Base-by-base conservation (phyloP, 2,797 vertebrate genomes). In the Siniperca scherzeri region DNA sequence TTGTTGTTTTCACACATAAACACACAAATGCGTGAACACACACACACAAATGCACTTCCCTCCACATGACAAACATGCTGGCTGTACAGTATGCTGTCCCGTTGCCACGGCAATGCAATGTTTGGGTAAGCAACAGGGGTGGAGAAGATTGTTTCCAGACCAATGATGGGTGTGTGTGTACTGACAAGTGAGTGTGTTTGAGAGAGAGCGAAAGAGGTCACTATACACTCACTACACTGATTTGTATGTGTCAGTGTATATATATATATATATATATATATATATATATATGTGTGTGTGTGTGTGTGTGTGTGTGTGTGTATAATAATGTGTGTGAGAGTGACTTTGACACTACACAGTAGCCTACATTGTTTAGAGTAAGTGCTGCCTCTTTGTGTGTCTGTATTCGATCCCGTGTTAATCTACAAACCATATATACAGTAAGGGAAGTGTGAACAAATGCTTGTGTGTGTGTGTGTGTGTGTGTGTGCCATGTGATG, bases 111-210 rank as follows among this genome's bases (percentile, higher is more conserved):
- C 64, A 80, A 93, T 75, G 14, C 73, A 77, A 70, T 92, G 85
- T 93, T 94, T 94, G 88, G 80, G 80, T 85, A 88, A 89, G 82
- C 77, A 89, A 91, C 90, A 91, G 27, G 83, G 83, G 89, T 78
- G 91, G 91, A 87, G 88, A 81, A 86, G 91, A 94, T 91, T 90
- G 87, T 91, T 93, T 93, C 90, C 91, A 93, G 87, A 91, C 86
- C 84, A 67, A 46, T 66, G 69, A 42, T 80, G 65, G 40, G 70
- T 78, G 71, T 84, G 80, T 79, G 73, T 25, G 44, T 30, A 61
- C 67, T 74, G 79, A 85, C 78, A 74, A 56, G 74, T 40, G 74
- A 70, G 65, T 75, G 64, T 73, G 74, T 77, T 40, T 57, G 36
- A 59, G 72, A 67, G 46, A 74, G 22, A 46, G 66, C 80, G 33